A percentile compares a stretch with the other conserved stretches of the same genome.
Conservation (phyloP, 2,888 invertebrate genomes). For the Eupithecia tripunctaria region DNA sequence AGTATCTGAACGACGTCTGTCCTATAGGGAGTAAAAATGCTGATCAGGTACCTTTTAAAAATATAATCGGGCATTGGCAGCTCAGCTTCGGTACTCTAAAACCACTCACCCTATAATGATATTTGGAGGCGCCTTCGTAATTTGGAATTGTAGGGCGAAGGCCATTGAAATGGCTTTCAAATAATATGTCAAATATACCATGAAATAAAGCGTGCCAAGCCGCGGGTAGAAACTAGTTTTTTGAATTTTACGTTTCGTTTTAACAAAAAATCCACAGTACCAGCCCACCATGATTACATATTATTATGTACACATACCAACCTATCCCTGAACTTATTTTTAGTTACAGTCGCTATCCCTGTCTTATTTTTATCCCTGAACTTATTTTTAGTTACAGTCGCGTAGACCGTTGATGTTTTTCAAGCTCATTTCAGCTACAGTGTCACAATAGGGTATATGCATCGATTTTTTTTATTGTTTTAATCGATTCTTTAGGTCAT, state of each 20-base stretch:
- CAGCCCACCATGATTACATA: background rate
- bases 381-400: background rate
- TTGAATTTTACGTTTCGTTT: background rate
- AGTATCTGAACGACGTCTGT: slow-evolving; percentile 75
- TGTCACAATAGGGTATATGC: too few relatives aligned
- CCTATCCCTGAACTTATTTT: background rate
- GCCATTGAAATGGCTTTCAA: too few relatives aligned
- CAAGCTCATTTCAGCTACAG: background rate
- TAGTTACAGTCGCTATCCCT: background rate
- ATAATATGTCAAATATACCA: too few relatives aligned
- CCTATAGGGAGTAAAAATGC: slow-evolving; percentile 73
- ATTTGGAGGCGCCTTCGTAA: too few relatives aligned
- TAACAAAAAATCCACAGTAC: background rate
- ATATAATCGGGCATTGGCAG: background rate
- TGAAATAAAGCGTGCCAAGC: too few relatives aligned
- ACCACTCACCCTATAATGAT: too few relatives aligned
- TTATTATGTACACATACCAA: background rate
- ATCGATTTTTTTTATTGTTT: too few relatives aligned
- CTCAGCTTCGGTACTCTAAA: too few relatives aligned
- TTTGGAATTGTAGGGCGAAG: too few relatives aligned
- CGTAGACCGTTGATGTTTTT: background rate
- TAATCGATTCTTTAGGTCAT: too few relatives aligned
- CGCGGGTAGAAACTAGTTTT: too few relatives aligned
- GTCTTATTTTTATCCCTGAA: too few relatives aligned
- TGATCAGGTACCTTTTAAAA: slow-evolving; percentile 63